Percentiles rank a stretch among this genome's conserved stretches.
These are phyloP conservation scores for Platerodrilus igneus DNA, from an alignment of 2,888 invertebrate genomes.

Conservation along the genomic window DNA sequence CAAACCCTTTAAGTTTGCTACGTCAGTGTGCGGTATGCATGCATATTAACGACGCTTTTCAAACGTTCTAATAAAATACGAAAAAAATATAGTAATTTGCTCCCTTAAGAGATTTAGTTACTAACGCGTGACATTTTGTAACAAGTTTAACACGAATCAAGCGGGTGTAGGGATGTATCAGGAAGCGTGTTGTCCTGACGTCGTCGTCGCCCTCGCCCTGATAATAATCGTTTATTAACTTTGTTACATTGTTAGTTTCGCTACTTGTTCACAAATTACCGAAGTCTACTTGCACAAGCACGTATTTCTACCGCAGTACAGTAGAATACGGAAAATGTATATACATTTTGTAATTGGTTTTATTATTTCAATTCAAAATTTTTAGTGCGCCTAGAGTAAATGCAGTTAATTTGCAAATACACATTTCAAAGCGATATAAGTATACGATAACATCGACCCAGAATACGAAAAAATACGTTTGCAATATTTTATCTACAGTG, in stretches of 20 bases:
- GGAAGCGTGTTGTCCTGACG: conserved; percentile 34
- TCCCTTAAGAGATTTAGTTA: conserved; percentile 20
- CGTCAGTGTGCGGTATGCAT: conserved; percentile 10
- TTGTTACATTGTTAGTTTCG: conserved; percentile 46
- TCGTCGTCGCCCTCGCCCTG: conserved; percentile 23
- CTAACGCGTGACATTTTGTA: conserved; percentile 31
- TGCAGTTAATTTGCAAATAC: too few relatives aligned
- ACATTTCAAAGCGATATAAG: too few relatives aligned
- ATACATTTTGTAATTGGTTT: too few relatives aligned
- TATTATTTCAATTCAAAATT: too few relatives aligned
- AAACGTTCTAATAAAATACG: not conserved
- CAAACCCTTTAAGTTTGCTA: conserved; percentile 12
- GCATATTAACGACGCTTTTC: too few relatives aligned
- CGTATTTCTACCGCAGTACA: conserved; percentile 41
- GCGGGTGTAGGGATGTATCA: conserved; percentile 30
- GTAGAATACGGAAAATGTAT: too few relatives aligned
- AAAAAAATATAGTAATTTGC: conserved; percentile 19
- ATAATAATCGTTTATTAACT: conserved; percentile 42
- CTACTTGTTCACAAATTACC: conserved; percentile 46
- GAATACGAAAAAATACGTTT: too few relatives aligned
- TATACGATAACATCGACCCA: too few relatives aligned
- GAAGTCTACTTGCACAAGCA: conserved; percentile 41
- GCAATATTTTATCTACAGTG: too few relatives aligned
- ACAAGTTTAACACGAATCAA: conserved; percentile 25
- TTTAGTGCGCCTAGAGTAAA: too few relatives aligned